A percentile compares a stretch with the other conserved stretches of the same genome.
Conservation (phyloP, 1,140 invertebrate genomes). For the Aphis craccivora region DNA sequence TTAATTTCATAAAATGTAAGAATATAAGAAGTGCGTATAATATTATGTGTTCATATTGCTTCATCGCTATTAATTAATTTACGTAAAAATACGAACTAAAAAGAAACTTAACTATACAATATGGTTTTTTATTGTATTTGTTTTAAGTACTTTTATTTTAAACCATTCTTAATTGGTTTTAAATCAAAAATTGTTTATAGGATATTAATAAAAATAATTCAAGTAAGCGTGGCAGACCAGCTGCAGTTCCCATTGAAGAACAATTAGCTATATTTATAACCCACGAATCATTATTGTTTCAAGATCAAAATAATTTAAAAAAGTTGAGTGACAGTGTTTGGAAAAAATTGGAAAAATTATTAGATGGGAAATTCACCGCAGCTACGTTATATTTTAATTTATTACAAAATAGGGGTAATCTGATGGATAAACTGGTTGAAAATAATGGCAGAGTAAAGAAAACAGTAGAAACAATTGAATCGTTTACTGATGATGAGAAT, state of each 20-base stretch:
- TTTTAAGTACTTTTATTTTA: not conserved
- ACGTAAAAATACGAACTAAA: too few species aligned
- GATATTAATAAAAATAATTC: not conserved
- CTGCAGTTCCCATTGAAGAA: not conserved
- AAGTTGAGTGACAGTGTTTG: not conserved
- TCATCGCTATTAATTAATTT: too few species aligned
- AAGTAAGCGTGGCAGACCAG: not conserved
- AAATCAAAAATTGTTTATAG: not conserved
- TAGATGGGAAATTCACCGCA: not conserved
- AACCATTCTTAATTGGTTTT: too few species aligned
- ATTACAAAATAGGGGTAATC: not conserved
- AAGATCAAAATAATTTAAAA: not conserved
- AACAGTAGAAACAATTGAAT: too few species aligned
- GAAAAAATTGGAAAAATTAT: constrained; percentile 19
- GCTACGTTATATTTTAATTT: not conserved
- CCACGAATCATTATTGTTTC: not conserved
- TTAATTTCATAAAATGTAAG: too few species aligned
- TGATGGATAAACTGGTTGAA: too few species aligned
- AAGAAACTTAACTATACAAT: too few species aligned
- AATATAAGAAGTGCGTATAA: too few species aligned
- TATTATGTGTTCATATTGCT: too few species aligned
- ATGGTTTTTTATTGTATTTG: too few species aligned
- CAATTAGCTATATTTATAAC: not conserved
- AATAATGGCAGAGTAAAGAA: too few species aligned
- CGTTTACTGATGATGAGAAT: too few species aligned